Percentiles rank a stretch among this genome's conserved stretches.
These are phyloP conservation scores for Onthophagus sagittarius DNA, from an alignment of 2,888 invertebrate genomes.

Conservation along the genomic window DNA sequence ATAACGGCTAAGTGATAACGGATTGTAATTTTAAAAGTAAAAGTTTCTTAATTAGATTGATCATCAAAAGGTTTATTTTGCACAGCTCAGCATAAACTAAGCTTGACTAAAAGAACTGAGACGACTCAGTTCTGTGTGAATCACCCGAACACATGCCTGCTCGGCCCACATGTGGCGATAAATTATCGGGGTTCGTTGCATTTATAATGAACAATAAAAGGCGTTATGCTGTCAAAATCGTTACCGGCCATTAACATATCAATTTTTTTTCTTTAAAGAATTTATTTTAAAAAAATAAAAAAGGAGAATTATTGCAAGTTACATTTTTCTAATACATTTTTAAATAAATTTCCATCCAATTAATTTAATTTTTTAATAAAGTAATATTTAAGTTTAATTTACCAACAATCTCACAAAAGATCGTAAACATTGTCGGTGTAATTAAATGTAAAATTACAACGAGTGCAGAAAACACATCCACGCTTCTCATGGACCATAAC, in stretches of 20 bases:
- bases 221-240: slow-evolving; percentile 17
- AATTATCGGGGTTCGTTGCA: slow-evolving; percentile 22
- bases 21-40: not conserved
- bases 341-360: not conserved
- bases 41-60: not conserved
- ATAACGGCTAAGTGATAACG: too few species aligned
- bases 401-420: not conserved
- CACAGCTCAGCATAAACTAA: not conserved
- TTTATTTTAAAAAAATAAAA: not conserved
- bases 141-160: slow-evolving; percentile 19
- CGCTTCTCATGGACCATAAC: not conserved
- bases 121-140: slow-evolving; percentile 5
- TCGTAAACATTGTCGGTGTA: not conserved
- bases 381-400: not conserved
- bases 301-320: not conserved
- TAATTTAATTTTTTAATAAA: not conserved
- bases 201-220: slow-evolving; percentile 22
- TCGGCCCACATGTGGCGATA: slow-evolving; percentile 21
- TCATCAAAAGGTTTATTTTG: not conserved
- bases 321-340: not conserved
- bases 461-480: not conserved
- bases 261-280: not conserved
- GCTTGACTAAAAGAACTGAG: not conserved
- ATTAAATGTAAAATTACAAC: not conserved
- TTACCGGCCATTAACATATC: not conserved